Evolutionary conservation across 2,888 invertebrate species (phyloP).

Genomic region (Ochropacha duplaris): DNA sequence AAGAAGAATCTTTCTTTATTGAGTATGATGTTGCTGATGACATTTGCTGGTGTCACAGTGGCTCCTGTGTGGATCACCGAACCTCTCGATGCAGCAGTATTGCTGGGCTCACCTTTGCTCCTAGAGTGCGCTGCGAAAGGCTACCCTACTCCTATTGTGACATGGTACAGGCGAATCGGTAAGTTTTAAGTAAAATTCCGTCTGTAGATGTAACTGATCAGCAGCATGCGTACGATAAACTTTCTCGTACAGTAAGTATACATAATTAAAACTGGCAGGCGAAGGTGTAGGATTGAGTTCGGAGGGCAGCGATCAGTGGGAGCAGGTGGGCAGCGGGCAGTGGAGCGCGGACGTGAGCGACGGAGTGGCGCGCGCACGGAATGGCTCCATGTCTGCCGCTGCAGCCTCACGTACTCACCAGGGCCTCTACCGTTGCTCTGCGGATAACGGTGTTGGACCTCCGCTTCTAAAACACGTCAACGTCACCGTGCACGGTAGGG

Average conservation of each 20-base stretch:
- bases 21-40: too few relatives aligned
- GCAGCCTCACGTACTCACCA: conserved; percentile 86
- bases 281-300: conserved; percentile 27
- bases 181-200: conserved; percentile 6
- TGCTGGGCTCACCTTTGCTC: conserved; percentile 86
- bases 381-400: conserved; percentile 85
- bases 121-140: conserved; percentile 89
- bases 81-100: conserved; percentile 86
- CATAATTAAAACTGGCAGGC: conserved; percentile 13
- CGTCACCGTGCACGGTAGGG: conserved; percentile 89
- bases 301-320: conserved; percentile 42
- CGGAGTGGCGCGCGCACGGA: conserved; percentile 26
- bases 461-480: conserved; percentile 91
- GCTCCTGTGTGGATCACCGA: conserved; percentile 88
- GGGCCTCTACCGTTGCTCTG: conserved; percentile 91
- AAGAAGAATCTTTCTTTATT: too few relatives aligned
- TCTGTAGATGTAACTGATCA: background rate
- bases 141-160: conserved; percentile 86
- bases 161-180: conserved; percentile 84
- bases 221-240: background rate
- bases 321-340: conserved; percentile 27
- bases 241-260: background rate
- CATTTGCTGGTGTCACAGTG: conserved; percentile 69
- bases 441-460: conserved; percentile 91
- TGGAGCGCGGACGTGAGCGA: conserved; percentile 20